Evolutionary conservation across 2,888 invertebrate species (phyloP), one percentile per base, ranked within the genome.

Genomic region (Chloromyia formosa): DNA sequence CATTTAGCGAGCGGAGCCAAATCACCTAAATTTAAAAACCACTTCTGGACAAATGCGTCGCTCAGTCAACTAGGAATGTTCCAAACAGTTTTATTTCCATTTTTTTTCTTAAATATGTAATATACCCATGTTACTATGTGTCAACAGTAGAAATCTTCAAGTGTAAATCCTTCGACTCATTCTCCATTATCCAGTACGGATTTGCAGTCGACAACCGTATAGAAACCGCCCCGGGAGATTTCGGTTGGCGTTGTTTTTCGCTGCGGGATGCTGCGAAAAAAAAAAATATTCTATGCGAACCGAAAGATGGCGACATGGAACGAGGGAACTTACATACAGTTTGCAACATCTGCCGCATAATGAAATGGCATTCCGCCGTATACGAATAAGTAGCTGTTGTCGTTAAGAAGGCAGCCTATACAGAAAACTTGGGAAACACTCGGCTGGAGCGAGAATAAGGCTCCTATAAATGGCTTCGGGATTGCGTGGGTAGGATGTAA

Each of bases 281-380:
- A 35, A 35, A 35, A 35, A 35, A 35, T 35, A 35, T 35, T 23
- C 18, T 42, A 10, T 12, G 35, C 42, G 40, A 60, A n/a, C 18
- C 16, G 16, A 10, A n/a, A 4, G 9, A 35, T 10, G 58, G 1
- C 9, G 53, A 27, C 23, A 69, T 35, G 5, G 27, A 40, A 62
- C 14, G 58, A 60, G 1, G 45, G 20, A 66, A 60, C 73, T 66
- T 35, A 35, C 27, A 35, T 35, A 35, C 27, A 60, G 58, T 75
- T 75, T 74, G 69, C 62, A 60, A 74, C 75, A 75, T 73, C 73
- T 75, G 75, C 54, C 73, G 74, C 74, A 73, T 75, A 75, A 74
- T 75, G 74, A 75, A 74, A 75, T 72, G 58, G 53, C 68, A 73
- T 42, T 27, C 58, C 49, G 45, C 22, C 5, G 66, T 35, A 35